Evolutionary conservation across 2,113 vertebrate genomes (phyloP).

Genomic region (Barbus barbus): DNA sequence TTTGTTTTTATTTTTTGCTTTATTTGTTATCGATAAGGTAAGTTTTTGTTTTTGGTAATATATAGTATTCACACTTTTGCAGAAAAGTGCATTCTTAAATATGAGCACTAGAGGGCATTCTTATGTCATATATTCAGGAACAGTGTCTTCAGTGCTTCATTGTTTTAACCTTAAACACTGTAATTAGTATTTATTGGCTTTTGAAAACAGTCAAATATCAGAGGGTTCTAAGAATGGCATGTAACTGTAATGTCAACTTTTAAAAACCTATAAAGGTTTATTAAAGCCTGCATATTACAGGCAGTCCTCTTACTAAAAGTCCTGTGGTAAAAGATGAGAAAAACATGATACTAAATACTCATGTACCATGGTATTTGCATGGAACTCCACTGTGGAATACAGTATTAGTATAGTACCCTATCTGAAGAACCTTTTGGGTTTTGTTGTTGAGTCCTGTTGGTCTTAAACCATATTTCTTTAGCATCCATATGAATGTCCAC

Average conservation of each 20-base stretch:
- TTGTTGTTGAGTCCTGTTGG: not conserved
- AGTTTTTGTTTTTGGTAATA: not conserved
- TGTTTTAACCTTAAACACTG: not conserved
- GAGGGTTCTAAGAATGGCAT: not conserved
- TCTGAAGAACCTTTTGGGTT: not conserved
- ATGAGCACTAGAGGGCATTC: slow-evolving; percentile 49
- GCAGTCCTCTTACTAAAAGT: not conserved
- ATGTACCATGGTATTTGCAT: not conserved
- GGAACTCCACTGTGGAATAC: not conserved
- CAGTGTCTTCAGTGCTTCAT: not conserved
- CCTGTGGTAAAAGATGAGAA: not conserved
- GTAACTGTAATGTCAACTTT: not conserved
- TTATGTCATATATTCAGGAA: slow-evolving; percentile 26
- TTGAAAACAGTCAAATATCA: not conserved
- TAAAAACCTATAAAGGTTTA: not conserved
- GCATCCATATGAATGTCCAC: not conserved
- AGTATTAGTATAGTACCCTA: not conserved
- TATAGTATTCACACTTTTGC: not conserved
- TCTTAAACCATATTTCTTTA: not conserved
- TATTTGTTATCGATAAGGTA: not conserved
- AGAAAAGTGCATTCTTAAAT: not conserved
- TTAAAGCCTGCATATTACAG: not conserved
- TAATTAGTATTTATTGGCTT: not conserved
- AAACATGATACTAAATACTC: not conserved
- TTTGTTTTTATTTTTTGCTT: not conserved